Conservation (phyloP, 2,113 vertebrate genomes). For the Columbina picui region DNA sequence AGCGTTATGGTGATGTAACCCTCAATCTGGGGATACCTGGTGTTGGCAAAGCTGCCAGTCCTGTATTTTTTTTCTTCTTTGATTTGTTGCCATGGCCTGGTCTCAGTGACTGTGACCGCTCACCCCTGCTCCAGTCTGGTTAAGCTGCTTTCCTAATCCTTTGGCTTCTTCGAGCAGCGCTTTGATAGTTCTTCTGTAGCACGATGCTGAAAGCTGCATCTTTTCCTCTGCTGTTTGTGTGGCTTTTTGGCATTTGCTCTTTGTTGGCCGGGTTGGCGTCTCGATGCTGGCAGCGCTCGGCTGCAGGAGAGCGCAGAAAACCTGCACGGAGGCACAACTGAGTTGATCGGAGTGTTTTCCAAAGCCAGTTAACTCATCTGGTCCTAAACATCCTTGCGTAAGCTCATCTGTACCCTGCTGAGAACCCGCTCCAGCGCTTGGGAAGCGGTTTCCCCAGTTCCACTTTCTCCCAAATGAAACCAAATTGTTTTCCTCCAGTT, state of each 20-base stretch:
- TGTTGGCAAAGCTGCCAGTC: background rate
- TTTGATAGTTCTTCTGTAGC: background rate
- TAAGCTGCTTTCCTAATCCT: background rate
- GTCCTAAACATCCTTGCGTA: background rate
- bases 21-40: background rate
- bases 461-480: background rate
- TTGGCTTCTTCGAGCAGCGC: background rate
- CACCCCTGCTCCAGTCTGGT: background rate
- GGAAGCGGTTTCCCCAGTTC: background rate
- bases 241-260: background rate
- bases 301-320: no score
- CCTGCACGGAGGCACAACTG: background rate
- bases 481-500: background rate
- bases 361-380: accelerated
- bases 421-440: background rate
- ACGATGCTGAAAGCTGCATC: background rate
- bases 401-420: background rate
- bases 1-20: background rate
- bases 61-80: background rate
- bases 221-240: background rate
- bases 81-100: background rate
- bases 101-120: background rate
- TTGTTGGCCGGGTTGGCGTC: no score
- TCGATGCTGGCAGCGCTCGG: no score
- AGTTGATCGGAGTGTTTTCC: background rate